A percentile compares a stretch with the other conserved stretches of the same genome.
Evolutionary conservation across 2,888 invertebrate genomes (phyloP).

Genomic region (Embidobia sp.): DNA sequence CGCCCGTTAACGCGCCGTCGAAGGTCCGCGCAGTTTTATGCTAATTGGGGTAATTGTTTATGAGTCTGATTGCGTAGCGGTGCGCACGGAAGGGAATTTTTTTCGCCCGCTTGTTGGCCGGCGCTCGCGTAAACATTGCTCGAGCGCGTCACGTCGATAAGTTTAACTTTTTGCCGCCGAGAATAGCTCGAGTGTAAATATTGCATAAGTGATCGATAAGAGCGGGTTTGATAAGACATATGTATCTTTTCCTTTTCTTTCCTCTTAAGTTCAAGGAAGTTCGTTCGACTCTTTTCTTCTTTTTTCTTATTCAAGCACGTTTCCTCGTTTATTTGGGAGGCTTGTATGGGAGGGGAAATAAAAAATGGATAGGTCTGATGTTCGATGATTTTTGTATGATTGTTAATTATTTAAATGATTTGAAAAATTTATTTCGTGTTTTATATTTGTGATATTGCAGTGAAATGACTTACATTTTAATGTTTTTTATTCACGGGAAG

Average conservation of each 20-base stretch:
- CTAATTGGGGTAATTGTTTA: conserved; percentile 43
- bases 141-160: background rate
- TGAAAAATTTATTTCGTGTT: too few species aligned
- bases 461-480: too few species aligned
- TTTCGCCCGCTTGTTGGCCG: background rate
- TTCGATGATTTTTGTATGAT: too few species aligned
- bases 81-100: background rate
- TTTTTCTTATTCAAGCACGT: too few species aligned
- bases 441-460: too few species aligned
- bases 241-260: background rate
- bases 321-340: too few species aligned
- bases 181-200: conserved; percentile 3
- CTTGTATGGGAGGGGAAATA: too few species aligned
- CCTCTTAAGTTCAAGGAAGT: background rate
- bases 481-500: too few species aligned
- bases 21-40: conserved; percentile 10
- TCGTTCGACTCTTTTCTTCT: too few species aligned
- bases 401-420: too few species aligned
- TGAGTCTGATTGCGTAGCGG: conserved; percentile 12
- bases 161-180: conserved; percentile 1
- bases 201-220: conserved; percentile 11
- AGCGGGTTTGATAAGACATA: conserved; percentile 5
- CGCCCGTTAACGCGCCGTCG: too few species aligned
- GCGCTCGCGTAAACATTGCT: background rate
- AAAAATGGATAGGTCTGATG: too few species aligned